Evolutionary conservation across 1,140 invertebrate genomes (phyloP), one percentile per base, ranked within the genome.

Genomic region (Cephus cinctus): DNA sequence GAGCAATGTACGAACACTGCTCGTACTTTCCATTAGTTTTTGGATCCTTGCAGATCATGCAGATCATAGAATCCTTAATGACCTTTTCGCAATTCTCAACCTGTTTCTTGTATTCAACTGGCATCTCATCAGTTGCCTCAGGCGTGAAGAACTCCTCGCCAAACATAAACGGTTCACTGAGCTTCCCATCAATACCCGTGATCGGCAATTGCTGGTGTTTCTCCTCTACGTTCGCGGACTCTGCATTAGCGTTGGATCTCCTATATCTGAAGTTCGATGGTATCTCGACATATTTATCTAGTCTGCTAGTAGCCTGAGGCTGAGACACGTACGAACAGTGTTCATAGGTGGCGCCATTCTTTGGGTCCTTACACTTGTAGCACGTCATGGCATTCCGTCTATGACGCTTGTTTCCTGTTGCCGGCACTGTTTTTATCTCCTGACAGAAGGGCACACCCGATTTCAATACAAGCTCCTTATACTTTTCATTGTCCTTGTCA

Each of bases 11-110:
- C 0, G 85, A 84, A 57, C 86, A 88, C 38, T 86, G 84, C 70
- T 89, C 85, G 61, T 83, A 88, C 47, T 85, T 86, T 3, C 82
- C 85, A 18, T 83, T 83, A n/a, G 82, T 86, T 64, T 85, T 82
- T 1, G 80, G 76, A 56, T 88, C 80, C 59, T 81, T 79, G 61
- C 87, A 89, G 1, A 84, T 73, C 64, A 80, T 83, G 60, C 87
- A 89, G 3, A 82, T 78, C 81, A 85, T 84, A 4, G 82, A 82
- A 59, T 86, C 79, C 59, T 79, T 83, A 30, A 80, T 69, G 0
- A 85, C 78, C 65, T 83, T 80, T 47, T 82, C 76, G 56, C 86
- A 87, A 19, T 57, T 58, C 19, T 75, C 62, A 6, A 45, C 42
- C 16, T 63, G 59, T 8, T 67, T 59, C 27, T 63, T 61, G 30